Conservation (phyloP, 2,888 invertebrate genomes). For the Nomada lathburiana region DNA sequence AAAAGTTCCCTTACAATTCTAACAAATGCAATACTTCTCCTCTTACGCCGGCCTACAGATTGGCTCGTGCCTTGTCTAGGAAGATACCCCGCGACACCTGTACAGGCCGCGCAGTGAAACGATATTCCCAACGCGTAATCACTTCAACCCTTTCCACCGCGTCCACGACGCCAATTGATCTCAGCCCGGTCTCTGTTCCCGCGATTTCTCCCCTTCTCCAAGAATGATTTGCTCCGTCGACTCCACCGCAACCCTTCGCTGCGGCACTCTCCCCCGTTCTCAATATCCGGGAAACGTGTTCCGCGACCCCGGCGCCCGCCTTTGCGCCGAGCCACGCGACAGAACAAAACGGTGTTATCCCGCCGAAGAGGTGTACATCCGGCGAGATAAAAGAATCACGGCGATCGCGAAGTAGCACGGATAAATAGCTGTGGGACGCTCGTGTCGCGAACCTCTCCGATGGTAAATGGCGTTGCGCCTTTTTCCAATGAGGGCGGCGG, state of each 20-base stretch:
- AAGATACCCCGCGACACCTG: too few species aligned
- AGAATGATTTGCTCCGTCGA: conserved; percentile 5
- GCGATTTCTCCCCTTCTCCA: background rate
- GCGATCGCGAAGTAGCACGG: conserved; percentile 63
- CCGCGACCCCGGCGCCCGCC: background rate
- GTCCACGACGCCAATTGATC: too few species aligned
- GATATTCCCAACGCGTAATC: too few species aligned
- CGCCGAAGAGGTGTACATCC: conserved; percentile 32
- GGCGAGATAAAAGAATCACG: conserved; percentile 70
- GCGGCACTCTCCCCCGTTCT: background rate
- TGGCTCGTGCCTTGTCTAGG: too few species aligned
- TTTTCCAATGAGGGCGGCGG: conserved; percentile 48
- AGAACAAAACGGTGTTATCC: conserved; percentile 40
- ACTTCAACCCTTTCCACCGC: too few species aligned
- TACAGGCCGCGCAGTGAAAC: too few species aligned
- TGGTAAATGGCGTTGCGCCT: conserved; percentile 69
- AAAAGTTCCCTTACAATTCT: too few species aligned
- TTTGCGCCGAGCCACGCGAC: background rate
- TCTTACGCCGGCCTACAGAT: too few species aligned
- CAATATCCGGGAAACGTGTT: background rate
- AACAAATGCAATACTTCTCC: too few species aligned
- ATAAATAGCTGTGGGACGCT: conserved; percentile 71
- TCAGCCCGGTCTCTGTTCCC: too few species aligned
- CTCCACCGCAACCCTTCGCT: background rate
- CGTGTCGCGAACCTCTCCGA: conserved; percentile 64